phyloP scores from a whole-genome alignment of 2,888 invertebrate species.

The Caenorhabditis virilis region DNA sequence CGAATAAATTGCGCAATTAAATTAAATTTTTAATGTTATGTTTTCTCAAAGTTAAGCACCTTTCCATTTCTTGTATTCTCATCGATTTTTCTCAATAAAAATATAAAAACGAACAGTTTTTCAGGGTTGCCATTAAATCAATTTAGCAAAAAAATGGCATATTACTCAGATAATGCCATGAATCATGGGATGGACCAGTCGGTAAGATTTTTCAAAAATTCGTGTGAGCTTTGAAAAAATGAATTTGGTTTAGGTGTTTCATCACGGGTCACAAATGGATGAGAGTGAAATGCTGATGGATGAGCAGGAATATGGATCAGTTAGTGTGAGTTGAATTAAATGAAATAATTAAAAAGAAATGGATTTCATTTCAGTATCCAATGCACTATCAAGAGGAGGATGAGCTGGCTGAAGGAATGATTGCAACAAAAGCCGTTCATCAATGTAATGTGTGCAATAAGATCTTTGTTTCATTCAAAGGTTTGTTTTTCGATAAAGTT shows the following conservation, averaged over 20 bases:
- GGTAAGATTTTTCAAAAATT: background rate
- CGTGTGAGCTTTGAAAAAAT: background rate
- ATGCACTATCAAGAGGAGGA: slow-evolving; percentile 39
- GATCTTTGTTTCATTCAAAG: slow-evolving; percentile 68
- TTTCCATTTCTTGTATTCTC: no score
- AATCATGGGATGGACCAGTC: slow-evolving; percentile 2
- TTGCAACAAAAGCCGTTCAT: slow-evolving; percentile 58
- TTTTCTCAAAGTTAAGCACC: no score
- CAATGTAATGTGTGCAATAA: slow-evolving; percentile 68
- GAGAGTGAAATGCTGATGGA: slow-evolving; percentile 26
- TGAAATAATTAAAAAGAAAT: background rate
- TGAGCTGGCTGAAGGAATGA: slow-evolving; percentile 44
- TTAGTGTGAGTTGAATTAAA: background rate
- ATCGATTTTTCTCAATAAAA: no score
- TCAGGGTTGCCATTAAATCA: no score
- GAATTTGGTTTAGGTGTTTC: slow-evolving; percentile 9
- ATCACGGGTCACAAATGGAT: slow-evolving; percentile 18
- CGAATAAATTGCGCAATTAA: background rate
- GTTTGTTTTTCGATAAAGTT: slow-evolving; percentile 30
- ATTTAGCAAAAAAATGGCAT: background rate
- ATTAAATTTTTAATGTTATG: no score
- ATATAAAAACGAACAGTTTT: no score
- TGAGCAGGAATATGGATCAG: slow-evolving; percentile 22
- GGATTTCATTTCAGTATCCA: slow-evolving; percentile 12
- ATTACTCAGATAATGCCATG: background rate